Percentiles rank a stretch among this genome's conserved stretches.
Evolutionary conservation across 2,113 vertebrate species (phyloP).

Genomic region (Corydoras sp.): DNA sequence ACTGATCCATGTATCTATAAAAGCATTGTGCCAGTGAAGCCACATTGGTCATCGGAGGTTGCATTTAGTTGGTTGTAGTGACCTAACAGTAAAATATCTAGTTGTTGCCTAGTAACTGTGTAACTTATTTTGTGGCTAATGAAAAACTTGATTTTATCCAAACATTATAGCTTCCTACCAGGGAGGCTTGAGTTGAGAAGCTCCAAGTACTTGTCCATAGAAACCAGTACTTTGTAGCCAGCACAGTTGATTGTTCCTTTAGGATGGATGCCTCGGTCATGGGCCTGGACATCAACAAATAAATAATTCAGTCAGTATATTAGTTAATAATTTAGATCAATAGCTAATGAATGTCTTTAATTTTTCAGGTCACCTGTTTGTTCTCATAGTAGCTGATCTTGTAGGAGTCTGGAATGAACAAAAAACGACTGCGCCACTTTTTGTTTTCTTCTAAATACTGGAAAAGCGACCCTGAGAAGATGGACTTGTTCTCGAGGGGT

Average conservation of each 20-base stretch:
- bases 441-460: constrained; percentile 90
- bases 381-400: constrained; percentile 78
- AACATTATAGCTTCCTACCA: constrained; percentile 55
- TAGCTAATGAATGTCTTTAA: no score
- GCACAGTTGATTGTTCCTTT: constrained; percentile 79
- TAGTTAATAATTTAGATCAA: no score
- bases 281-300: constrained; percentile 62
- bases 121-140: no score
- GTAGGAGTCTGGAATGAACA: constrained; percentile 82
- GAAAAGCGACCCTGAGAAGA: constrained; percentile 87
- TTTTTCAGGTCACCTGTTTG: constrained; percentile 71
- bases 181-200: constrained; percentile 77
- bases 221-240: constrained; percentile 84
- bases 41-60: no score
- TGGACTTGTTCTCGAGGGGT: constrained; percentile 77
- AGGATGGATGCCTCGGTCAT: constrained; percentile 73
- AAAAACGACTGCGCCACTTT: constrained; percentile 89
- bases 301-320: background rate
- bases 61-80: no score
- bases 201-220: constrained; percentile 82
- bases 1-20: no score
- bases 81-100: no score
- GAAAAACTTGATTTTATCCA: no score
- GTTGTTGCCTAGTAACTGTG: no score
- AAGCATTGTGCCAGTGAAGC: no score